Evolutionary conservation across 1,140 invertebrate genomes (phyloP).

Genomic region (Trichonephila clavata): DNA sequence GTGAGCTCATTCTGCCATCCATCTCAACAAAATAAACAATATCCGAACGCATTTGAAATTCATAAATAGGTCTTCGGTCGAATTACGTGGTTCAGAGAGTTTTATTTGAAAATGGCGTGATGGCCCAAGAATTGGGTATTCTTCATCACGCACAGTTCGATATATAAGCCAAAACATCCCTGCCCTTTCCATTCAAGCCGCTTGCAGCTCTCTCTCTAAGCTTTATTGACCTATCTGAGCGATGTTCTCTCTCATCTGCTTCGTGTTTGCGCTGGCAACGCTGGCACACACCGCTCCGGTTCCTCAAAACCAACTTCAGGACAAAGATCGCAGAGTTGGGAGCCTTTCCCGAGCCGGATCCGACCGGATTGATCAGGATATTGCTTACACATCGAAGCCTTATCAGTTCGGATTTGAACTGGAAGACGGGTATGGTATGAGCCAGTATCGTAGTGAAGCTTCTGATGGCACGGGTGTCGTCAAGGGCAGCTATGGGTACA

Average conservation of each 20-base stretch:
- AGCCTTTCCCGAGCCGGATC: background rate
- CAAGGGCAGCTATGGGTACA: conserved; percentile 78
- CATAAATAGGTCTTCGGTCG: conserved; percentile 23
- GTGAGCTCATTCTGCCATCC: conserved; percentile 1
- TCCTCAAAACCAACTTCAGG: background rate
- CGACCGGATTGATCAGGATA: conserved; percentile 36
- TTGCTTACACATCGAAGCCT: conserved; percentile 54
- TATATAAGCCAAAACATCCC: conserved; percentile 13
- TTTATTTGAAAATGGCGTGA: background rate
- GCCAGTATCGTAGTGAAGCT: conserved; percentile 73
- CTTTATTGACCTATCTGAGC: no score
- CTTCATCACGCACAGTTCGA: background rate
- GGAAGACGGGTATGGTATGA: conserved; percentile 77
- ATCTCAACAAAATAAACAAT: background rate
- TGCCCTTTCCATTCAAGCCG: background rate
- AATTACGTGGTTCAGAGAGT: background rate
- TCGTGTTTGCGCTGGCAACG: background rate
- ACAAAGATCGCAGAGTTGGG: background rate
- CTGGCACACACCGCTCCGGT: background rate
- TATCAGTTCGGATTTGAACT: conserved; percentile 77
- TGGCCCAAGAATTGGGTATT: background rate
- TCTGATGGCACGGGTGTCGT: conserved; percentile 73
- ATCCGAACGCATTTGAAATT: background rate
- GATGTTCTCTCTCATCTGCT: background rate
- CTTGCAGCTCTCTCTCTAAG: background rate